A percentile compares a stretch with the other conserved stretches of the same genome.
Conservation (phyloP, 2,797 vertebrate species). For the Typhlichthys subterraneus region DNA sequence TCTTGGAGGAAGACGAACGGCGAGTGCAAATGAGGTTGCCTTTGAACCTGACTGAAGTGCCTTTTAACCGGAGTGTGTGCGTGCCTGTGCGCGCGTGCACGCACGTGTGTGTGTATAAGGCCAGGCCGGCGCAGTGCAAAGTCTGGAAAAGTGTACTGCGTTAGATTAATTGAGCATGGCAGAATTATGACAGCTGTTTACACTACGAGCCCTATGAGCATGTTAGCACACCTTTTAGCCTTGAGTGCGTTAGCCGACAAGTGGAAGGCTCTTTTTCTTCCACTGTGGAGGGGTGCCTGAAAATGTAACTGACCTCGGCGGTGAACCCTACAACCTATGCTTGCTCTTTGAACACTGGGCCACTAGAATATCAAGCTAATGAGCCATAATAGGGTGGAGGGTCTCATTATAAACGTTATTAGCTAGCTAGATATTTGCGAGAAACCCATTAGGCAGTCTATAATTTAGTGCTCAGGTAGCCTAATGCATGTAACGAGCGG, state of each 20-base stretch:
- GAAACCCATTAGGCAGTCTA: slow-evolving; percentile 55
- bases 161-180: slow-evolving; percentile 80
- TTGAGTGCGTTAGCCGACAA: slow-evolving; percentile 75
- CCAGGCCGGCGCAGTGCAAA: slow-evolving; percentile 44
- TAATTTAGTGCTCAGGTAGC: slow-evolving; percentile 46
- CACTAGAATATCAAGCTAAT: slow-evolving; percentile 62
- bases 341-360: slow-evolving; percentile 62
- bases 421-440: slow-evolving; percentile 48
- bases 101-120: slow-evolving; percentile 50
- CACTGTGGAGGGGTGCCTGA: slow-evolving; percentile 66
- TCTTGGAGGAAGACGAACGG: slow-evolving; percentile 65
- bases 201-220: slow-evolving; percentile 70
- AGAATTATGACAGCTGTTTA: slow-evolving; percentile 84
- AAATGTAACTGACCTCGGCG: slow-evolving; percentile 73
- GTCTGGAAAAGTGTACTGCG: slow-evolving; percentile 75
- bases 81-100: slow-evolving; percentile 29
- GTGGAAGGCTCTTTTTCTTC: slow-evolving; percentile 71
- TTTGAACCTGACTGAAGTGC: slow-evolving; percentile 65
- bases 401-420: slow-evolving; percentile 64
- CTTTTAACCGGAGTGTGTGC: slow-evolving; percentile 30
- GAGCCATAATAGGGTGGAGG: slow-evolving; percentile 51
- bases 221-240: slow-evolving; percentile 79
- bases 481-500: not conserved
- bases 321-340: slow-evolving; percentile 52
- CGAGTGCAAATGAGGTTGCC: slow-evolving; percentile 57